Evolutionary conservation across 2,888 invertebrate species (phyloP).

Genomic region (Rotaria macrura): DNA sequence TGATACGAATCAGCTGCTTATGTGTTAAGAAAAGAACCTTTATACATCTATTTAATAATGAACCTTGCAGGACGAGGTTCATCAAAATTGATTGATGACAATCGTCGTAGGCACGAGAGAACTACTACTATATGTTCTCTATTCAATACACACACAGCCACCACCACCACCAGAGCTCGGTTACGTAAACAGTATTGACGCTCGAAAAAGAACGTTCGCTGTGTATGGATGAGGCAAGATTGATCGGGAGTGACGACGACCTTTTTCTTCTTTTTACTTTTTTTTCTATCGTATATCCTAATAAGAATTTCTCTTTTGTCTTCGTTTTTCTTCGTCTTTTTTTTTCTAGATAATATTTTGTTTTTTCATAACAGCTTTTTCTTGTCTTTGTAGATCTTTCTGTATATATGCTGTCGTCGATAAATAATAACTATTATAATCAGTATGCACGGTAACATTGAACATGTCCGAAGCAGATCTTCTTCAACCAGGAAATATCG

Average conservation of each 20-base stretch:
- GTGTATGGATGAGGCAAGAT: slow-evolving; percentile 1
- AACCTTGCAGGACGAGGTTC: slow-evolving; percentile 11
- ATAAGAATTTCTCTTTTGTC: background rate
- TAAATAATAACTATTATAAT: background rate
- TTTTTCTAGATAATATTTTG: background rate
- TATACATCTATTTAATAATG: slow-evolving; percentile 9
- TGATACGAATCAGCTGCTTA: slow-evolving; percentile 9
- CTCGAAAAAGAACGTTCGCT: slow-evolving; percentile 11
- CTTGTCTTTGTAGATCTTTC: background rate
- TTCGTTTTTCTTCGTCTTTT: background rate
- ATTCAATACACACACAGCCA: background rate
- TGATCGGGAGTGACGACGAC: slow-evolving; percentile 15
- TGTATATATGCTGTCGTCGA: background rate
- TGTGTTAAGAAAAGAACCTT: background rate
- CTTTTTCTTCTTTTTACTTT: background rate
- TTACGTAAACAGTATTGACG: slow-evolving; percentile 8
- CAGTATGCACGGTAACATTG: background rate
- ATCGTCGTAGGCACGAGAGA: slow-evolving; percentile 1
- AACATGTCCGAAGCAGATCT: slow-evolving; percentile 65
- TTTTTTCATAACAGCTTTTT: too few relatives aligned
- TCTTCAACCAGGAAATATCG: slow-evolving; percentile 85
- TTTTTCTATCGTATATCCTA: background rate
- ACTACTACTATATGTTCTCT: background rate
- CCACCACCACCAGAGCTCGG: background rate
- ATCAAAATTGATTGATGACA: slow-evolving; percentile 15